These are phyloP conservation scores for Brenthis ino DNA, from an alignment of 2,888 invertebrate genomes.

Conservation along the genomic window DNA sequence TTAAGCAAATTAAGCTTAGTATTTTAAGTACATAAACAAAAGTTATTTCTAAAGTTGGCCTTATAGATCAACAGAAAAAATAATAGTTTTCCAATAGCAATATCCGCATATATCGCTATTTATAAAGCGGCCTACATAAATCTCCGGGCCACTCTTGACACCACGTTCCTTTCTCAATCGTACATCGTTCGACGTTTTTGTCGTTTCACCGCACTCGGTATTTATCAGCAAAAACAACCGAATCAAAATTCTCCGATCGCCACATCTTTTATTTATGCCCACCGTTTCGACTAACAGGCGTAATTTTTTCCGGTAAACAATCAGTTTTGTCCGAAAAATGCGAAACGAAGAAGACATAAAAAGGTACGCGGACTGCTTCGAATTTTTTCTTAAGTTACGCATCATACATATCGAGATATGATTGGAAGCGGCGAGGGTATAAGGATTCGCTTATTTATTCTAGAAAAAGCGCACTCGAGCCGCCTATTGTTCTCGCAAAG, in stretches of 20 bases:
- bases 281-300: conserved; percentile 77
- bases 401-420: conserved; percentile 71
- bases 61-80: not conserved
- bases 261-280: conserved; percentile 79
- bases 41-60: not conserved
- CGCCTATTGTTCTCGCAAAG: conserved; percentile 45
- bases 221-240: conserved; percentile 66
- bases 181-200: conserved; percentile 63
- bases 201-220: conserved; percentile 63
- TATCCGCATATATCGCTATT: conserved; percentile 38
- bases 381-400: conserved; percentile 60
- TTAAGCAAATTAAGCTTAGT: too few relatives aligned
- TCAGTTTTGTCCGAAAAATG: conserved; percentile 81
- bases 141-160: conserved; percentile 61
- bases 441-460: conserved; percentile 42
- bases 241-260: conserved; percentile 76
- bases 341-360: conserved; percentile 77
- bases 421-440: conserved; percentile 52
- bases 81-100: conserved; percentile 14
- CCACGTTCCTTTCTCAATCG: conserved; percentile 70
- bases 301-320: conserved; percentile 82
- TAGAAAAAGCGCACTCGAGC: conserved; percentile 48
- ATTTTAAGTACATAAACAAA: too few relatives aligned
- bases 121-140: conserved; percentile 59
- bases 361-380: conserved; percentile 62